These are phyloP conservation scores for Parazoanthus atlanticus DNA, from an alignment of 92 coral and sea anemone species.

Conservation along the genomic window DNA sequence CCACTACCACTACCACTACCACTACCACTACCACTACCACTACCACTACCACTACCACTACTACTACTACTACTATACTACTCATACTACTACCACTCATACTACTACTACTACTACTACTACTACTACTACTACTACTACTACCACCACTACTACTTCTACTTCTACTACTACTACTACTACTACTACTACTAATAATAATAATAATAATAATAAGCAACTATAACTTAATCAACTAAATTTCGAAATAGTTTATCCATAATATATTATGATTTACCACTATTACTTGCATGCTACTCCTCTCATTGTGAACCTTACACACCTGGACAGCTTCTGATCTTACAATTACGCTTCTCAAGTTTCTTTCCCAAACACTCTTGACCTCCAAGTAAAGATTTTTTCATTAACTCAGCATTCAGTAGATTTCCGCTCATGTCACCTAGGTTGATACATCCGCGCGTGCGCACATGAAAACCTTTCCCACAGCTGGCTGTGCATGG, in stretches of 20 bases:
- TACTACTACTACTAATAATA: too few relatives aligned
- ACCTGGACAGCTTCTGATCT: constrained; percentile 31
- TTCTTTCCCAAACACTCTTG: constrained; percentile 32
- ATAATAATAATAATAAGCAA: too few relatives aligned
- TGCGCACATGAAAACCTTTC: constrained; percentile 23
- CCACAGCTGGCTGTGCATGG: constrained; percentile 25
- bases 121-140: too few relatives aligned
- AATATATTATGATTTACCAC: too few relatives aligned
- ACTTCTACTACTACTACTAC: too few relatives aligned
- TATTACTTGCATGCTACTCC: background rate
- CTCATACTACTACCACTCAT: too few relatives aligned
- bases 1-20: too few relatives aligned
- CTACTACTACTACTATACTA: too few relatives aligned
- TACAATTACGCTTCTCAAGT: constrained; percentile 21
- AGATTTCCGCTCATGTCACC: background rate
- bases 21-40: too few relatives aligned
- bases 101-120: too few relatives aligned
- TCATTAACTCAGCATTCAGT: background rate
- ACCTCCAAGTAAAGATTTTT: background rate
- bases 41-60: too few relatives aligned
- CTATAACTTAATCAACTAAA: background rate
- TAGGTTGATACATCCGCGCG: constrained; percentile 20
- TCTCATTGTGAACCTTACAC: background rate
- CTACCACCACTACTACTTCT: too few relatives aligned
- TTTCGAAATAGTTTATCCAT: background rate